Percentiles rank a stretch among this genome's conserved stretches.
Evolutionary conservation across 2,113 vertebrate species (phyloP).

Genomic region (Xenopus tropicalis): DNA sequence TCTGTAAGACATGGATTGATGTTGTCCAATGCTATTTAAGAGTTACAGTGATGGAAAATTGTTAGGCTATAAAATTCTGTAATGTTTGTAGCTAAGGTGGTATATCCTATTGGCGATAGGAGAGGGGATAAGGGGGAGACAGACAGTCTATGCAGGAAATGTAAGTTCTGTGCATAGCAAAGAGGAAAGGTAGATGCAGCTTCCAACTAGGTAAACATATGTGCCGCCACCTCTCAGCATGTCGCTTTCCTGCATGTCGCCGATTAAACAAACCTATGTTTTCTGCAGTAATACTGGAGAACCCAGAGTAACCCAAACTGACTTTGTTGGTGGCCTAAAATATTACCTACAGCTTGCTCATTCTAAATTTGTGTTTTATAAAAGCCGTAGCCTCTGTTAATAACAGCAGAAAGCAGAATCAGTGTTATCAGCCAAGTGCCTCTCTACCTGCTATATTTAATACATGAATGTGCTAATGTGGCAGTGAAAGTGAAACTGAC

Average conservation of each 20-base stretch:
- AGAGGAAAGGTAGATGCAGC: background rate
- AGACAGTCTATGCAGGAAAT: background rate
- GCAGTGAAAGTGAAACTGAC: too few species aligned
- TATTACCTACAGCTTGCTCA: too few species aligned
- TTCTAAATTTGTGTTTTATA: too few species aligned
- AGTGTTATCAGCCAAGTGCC: too few species aligned
- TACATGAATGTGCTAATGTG: too few species aligned
- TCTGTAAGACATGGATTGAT: background rate
- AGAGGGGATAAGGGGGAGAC: background rate
- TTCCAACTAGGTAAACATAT: conserved; percentile 3
- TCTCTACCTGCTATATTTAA: too few species aligned
- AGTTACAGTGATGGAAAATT: background rate
- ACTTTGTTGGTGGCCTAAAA: background rate
- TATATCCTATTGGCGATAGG: background rate
- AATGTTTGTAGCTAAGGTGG: background rate
- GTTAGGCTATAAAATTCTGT: background rate
- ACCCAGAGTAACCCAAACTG: background rate
- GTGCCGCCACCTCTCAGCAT: background rate
- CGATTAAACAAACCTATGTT: background rate
- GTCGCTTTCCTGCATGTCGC: background rate
- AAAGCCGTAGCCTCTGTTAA: too few species aligned
- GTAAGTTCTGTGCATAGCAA: background rate
- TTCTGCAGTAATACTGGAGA: background rate
- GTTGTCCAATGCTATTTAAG: background rate
- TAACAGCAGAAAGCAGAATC: too few species aligned